These are phyloP conservation scores for Mimumesa dahlbomi DNA, from an alignment of 2,888 invertebrate genomes.

Conservation along the genomic window DNA sequence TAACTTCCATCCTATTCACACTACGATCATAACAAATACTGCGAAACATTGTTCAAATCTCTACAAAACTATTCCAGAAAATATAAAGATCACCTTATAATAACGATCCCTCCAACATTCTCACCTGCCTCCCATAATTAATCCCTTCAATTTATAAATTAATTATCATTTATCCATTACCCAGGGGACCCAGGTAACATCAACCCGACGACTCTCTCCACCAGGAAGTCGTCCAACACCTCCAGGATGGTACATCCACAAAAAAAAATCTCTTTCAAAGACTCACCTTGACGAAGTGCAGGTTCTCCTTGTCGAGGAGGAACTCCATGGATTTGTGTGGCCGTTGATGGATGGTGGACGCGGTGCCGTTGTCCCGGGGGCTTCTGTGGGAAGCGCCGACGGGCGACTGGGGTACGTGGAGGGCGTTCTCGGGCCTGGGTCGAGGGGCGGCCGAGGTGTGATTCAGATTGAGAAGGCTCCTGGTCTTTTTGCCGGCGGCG, in stretches of 20 bases:
- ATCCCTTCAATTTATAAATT: too few relatives aligned
- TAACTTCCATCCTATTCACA: too few relatives aligned
- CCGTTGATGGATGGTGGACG: slow-evolving; percentile 75
- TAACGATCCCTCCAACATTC: too few relatives aligned
- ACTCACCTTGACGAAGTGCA: slow-evolving; percentile 92
- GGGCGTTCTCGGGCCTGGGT: slow-evolving; percentile 79
- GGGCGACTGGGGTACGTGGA: slow-evolving; percentile 77
- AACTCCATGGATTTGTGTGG: slow-evolving; percentile 97
- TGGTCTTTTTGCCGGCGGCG: slow-evolving; percentile 82
- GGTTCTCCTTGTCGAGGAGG: slow-evolving; percentile 95
- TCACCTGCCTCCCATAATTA: too few relatives aligned
- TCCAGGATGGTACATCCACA: neutral
- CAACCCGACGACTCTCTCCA: too few relatives aligned
- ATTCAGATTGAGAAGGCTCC: slow-evolving; percentile 85
- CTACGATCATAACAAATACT: too few relatives aligned
- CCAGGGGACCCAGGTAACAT: too few relatives aligned
- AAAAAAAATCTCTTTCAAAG: neutral
- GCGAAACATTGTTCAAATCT: too few relatives aligned
- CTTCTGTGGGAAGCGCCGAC: slow-evolving; percentile 75
- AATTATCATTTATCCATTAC: too few relatives aligned
- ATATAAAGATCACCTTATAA: too few relatives aligned
- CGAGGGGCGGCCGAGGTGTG: slow-evolving; percentile 79
- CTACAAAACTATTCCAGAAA: too few relatives aligned
- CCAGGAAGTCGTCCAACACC: too few relatives aligned
- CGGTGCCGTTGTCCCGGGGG: slow-evolving; percentile 76